Percentiles rank a stretch among this genome's conserved stretches.
Evolutionary conservation across 2,797 vertebrate species (phyloP).

Genomic region (Mus caroli): DNA sequence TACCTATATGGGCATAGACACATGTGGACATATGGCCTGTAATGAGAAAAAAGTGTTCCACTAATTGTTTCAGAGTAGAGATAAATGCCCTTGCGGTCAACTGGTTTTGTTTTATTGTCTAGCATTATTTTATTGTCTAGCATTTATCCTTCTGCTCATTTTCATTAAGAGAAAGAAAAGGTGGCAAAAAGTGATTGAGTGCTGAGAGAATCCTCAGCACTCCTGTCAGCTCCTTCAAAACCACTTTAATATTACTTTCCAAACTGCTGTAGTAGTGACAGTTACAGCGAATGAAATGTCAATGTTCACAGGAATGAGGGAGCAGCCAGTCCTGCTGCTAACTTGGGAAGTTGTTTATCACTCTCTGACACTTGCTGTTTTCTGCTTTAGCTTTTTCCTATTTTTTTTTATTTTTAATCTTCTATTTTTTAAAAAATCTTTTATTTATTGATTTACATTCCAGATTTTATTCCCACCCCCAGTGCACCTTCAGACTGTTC

Average conservation of each 20-base stretch:
- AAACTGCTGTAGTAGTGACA: not conserved
- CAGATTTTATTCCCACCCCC: too few relatives aligned
- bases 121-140: not conserved
- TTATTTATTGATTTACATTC: too few relatives aligned
- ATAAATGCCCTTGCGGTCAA: not conserved
- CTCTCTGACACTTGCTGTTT: not conserved
- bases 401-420: too few relatives aligned
- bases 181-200: not conserved
- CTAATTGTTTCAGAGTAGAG: not conserved
- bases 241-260: not conserved
- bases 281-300: not conserved
- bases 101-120: not conserved
- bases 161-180: constrained; percentile 13
- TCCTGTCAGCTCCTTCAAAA: not conserved
- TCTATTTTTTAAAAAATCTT: too few relatives aligned
- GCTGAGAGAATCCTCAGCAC: not conserved
- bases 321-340: not conserved
- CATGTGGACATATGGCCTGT: not conserved
- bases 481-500: too few relatives aligned
- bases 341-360: not conserved
- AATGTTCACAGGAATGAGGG: not conserved
- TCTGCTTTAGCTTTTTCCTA: not conserved
- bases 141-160: not conserved
- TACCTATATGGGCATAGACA: accelerated
- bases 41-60: not conserved